Evolutionary conservation across 2,888 invertebrate species (phyloP), one percentile per base, ranked within the genome.

Genomic region (Celastrina argiolus): DNA sequence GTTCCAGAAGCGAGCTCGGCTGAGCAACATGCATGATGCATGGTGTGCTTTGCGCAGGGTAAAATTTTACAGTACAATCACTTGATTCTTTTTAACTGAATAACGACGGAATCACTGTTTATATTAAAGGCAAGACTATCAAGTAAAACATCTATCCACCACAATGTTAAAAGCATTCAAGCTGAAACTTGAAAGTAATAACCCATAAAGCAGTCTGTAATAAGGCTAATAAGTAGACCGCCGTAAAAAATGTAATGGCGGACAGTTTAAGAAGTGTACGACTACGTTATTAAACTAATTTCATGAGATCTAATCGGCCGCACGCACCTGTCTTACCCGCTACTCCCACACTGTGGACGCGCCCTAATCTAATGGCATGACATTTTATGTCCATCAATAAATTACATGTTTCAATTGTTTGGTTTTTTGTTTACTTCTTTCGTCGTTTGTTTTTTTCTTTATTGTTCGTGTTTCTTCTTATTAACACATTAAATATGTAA

Each of bases 11-110:
- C 73, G 75, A 70, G 67, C 67, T 67, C 70, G 69, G 71, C 69
- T 66, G 69, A 76, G 72, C 76, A 76, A 77, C 76, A 78, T 80
- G 81, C 80, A 79, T 80, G 75, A 73, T 72, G 75, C 76, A 73
- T 72, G 70, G 71, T 74, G 70, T 7, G 14, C 61, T 39, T 59
- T 58, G 16, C 31, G 16, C 51, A 16, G 51, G 22, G 14, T 59
- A 34, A 31, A 16, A 34, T 34, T 34, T 61, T 39, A 36, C 61
- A 61, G 14, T 61, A 39, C 61, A 61, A 12, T 39, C 5, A 34
- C 22, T 34, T 16, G 14, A 14, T 31, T 28, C n/a, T 36, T 61
- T 22, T 36, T 36, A 14, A 5, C 18, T 18, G 12, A 10, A 61
- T 12, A 61, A 26, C 16, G 6, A 39, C 39, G 7, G 16, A 58